Evolutionary conservation across 2,797 vertebrate genomes (phyloP), one percentile per base, ranked within the genome.

Genomic region (Coregonus sp.): DNA sequence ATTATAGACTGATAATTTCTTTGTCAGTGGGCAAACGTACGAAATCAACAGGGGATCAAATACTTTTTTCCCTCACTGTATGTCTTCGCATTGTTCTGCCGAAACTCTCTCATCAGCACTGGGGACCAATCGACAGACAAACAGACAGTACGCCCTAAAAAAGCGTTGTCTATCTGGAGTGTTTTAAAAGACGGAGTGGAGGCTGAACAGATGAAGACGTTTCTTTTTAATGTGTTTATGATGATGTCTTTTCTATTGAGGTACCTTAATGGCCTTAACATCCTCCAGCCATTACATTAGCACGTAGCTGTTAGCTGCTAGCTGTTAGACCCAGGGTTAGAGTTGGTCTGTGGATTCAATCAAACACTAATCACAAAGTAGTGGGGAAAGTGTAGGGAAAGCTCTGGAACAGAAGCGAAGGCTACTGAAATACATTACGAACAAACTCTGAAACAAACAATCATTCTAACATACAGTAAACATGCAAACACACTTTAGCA

Each of bases 201-300:
- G 85, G 86, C 81, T 84, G 85, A 89, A 91, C 86, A 80, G 86
- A 89, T 90, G 86, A 86, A 92, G 88, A 89, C 88, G 88, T 89
- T 90, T 87, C 82, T 82, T 90, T 89, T 91, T 91, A 92, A 92
- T 89, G 87, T 86, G 86, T 90, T 92, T 94, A 91, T 87, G 87
- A 90, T 93, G 88, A 93, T 92, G 89, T 83, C 82, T 92, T 91
- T 87, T 92, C 90, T 89, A 91, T 92, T 91, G 89, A 86, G 90
- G 92, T 93, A 80, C 78, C 86, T 89, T 90, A 91, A 90, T 92
- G 85, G 90, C 82, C 88, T 87, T 86, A 87, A 82, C 90, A 90
- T 87, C 82, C 80, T 84, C 81, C 85, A 81, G 84, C 85, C 88
- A 83, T 89, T 85, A 82, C 78, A 76, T 80, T 72, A 82, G 81